phyloP scores from a whole-genome alignment of 2,888 invertebrate genomes.

The Shargacucullia verbasci region DNA sequence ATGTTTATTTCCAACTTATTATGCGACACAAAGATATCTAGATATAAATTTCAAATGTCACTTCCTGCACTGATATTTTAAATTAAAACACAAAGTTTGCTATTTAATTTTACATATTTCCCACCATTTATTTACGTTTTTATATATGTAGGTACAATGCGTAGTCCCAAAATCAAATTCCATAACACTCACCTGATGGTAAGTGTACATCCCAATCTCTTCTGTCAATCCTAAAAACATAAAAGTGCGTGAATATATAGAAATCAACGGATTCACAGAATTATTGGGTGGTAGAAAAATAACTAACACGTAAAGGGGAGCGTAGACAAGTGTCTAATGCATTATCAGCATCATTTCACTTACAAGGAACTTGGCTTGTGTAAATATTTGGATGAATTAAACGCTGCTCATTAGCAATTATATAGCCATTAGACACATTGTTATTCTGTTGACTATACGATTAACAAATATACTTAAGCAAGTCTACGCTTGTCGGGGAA shows the following conservation, averaged over 20 bases:
- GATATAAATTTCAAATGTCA: no score
- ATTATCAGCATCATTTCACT: conserved; percentile 14
- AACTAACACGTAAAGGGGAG: conserved; percentile 33
- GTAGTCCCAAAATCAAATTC: conserved; percentile 1
- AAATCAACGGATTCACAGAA: conserved; percentile 14
- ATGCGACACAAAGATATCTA: no score
- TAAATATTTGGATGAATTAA: conserved; percentile 2
- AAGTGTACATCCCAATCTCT: background rate
- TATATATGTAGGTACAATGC: background rate
- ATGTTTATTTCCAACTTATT: no score
- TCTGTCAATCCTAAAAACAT: background rate
- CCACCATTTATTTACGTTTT: no score
- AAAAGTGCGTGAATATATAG: background rate
- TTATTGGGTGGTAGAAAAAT: conserved; percentile 35
- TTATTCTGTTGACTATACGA: no score
- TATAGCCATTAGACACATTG: no score
- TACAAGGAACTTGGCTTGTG: no score
- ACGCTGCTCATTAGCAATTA: background rate
- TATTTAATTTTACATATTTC: no score
- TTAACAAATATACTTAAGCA: background rate
- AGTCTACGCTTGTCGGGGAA: no score
- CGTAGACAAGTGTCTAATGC: conserved; percentile 1
- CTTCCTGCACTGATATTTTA: conserved; percentile 8
- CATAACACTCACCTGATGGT: background rate
- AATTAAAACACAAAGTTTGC: conserved; percentile 25